Evolutionary conservation across 2,888 invertebrate species (phyloP).

Genomic region (Odontomyia ornata): DNA sequence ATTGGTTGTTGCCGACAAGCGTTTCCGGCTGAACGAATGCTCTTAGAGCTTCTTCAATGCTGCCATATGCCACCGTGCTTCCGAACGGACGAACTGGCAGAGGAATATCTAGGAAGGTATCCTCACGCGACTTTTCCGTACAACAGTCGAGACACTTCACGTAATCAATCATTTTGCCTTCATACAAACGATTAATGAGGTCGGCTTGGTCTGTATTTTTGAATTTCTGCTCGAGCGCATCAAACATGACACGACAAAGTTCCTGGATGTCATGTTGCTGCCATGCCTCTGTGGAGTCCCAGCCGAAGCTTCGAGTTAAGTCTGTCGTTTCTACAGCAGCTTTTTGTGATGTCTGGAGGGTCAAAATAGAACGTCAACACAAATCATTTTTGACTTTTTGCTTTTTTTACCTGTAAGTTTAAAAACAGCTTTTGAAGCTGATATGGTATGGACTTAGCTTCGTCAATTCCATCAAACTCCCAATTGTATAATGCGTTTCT

Average conservation of each 20-base stretch:
- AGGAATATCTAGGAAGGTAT: constrained; percentile 86
- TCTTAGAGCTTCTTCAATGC: constrained; percentile 83
- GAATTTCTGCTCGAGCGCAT: constrained; percentile 85
- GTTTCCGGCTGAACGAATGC: constrained; percentile 88
- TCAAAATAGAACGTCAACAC: neutral
- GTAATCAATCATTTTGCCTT: constrained; percentile 84
- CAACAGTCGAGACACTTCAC: constrained; percentile 88
- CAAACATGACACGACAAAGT: constrained; percentile 89
- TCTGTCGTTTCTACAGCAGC: constrained; percentile 86
- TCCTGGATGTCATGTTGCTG: constrained; percentile 94
- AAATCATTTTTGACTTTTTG: neutral
- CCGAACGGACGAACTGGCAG: constrained; percentile 86
- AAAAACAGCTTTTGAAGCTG: constrained; percentile 87
- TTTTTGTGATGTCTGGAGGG: constrained; percentile 75
- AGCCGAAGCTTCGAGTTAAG: constrained; percentile 87
- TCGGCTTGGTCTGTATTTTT: constrained; percentile 83
- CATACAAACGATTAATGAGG: constrained; percentile 81
- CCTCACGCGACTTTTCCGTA: constrained; percentile 82
- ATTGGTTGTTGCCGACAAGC: constrained; percentile 84
- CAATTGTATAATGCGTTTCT: constrained; percentile 87
- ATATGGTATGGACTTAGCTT: constrained; percentile 80
- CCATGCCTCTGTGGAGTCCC: constrained; percentile 90
- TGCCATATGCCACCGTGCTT: constrained; percentile 77
- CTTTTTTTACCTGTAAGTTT: constrained; percentile 73
- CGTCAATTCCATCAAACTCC: constrained; percentile 78